phyloP scores from a whole-genome alignment of 2,113 vertebrate species.

The Thinocorus orbignyianus region DNA sequence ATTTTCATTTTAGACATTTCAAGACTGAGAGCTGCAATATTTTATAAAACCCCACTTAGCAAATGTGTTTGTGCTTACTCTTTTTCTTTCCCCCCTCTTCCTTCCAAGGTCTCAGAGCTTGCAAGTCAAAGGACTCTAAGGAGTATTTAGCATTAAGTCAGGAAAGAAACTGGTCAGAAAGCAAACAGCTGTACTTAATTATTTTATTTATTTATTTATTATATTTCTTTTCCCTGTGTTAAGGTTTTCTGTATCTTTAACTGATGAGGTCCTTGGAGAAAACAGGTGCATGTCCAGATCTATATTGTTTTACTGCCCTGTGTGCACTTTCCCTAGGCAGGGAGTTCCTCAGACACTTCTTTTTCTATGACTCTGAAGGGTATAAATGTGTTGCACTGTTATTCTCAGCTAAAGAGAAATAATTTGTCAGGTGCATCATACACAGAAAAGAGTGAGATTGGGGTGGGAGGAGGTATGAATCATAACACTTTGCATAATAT shows the following conservation, averaged over 20 bases:
- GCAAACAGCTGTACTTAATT: not conserved
- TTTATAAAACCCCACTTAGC: not conserved
- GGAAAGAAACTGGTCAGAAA: not conserved
- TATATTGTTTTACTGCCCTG: not conserved
- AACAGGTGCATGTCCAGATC: not conserved
- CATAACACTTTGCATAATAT: not conserved
- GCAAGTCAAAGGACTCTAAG: not conserved
- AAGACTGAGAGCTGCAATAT: not conserved
- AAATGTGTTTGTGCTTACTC: not conserved
- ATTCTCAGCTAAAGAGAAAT: not conserved
- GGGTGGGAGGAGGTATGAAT: not conserved
- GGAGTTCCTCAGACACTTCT: not conserved
- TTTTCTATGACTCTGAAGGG: not conserved
- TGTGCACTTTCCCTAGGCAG: not conserved
- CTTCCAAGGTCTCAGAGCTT: not conserved
- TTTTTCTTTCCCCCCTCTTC: not conserved
- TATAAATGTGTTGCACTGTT: not conserved
- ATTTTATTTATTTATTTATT: not conserved
- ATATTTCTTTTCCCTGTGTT: not conserved
- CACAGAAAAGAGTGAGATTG: not conserved
- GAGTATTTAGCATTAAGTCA: not conserved
- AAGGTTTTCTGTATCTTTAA: not conserved
- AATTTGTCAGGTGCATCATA: not conserved
- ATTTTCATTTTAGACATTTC: conserved; percentile 36
- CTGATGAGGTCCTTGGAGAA: not conserved